Base-by-base conservation (phyloP, 1,140 invertebrate genomes). In the Wiebesia pumilae region DNA sequence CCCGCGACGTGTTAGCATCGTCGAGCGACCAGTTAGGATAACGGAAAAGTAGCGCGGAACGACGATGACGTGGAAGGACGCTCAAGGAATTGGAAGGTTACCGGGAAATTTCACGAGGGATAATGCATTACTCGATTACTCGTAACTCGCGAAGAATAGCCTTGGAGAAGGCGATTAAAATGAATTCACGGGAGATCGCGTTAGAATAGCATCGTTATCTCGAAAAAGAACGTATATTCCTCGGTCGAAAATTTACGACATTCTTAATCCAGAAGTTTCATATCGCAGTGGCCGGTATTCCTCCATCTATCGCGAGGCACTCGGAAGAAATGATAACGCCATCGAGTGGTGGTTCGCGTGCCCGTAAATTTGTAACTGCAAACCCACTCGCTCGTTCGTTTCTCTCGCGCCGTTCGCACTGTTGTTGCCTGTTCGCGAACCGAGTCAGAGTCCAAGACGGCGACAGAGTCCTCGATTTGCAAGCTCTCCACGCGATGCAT, bases 191-290 rank as follows among this genome's bases (percentile, higher is more conserved):
- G 38, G 24, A 27, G 35, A 73, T 62, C 27, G 24, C 27, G 3
- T 10, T 75, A 43, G 71, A 75, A n/a, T 75, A 75, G n/a, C 38
- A 75, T 75, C 27, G 43, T 75, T 75, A 75, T 43, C 38, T n/a
- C 6, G 24, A n/a, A 16, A 75, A 75, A 43, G 21, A 43, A 43
- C 40, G 43, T 24, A 24, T n/a, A 40, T n/a, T 24, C 21, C n/a
- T 27, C 9, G 1, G 71, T 75, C 38, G 24, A 3, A 43, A 75
- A 43, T 43, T 75, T 21, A 75, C 43, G 71, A 75, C 43, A 43
- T 75, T n/a, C 71, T 75, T 43, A 75, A 75, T 75, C 38, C 43
- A 40, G 24, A 75, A 75, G 71, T 43, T 43, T 27, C 43, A 75
- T 75, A 35, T 75, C 71, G 30, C 27, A 27, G n/a, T 0, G 51